A percentile compares a stretch with the other conserved stretches of the same genome.
phyloP scores from a whole-genome alignment of 2,797 vertebrate genomes.

The Florisuga fusca region DNA sequence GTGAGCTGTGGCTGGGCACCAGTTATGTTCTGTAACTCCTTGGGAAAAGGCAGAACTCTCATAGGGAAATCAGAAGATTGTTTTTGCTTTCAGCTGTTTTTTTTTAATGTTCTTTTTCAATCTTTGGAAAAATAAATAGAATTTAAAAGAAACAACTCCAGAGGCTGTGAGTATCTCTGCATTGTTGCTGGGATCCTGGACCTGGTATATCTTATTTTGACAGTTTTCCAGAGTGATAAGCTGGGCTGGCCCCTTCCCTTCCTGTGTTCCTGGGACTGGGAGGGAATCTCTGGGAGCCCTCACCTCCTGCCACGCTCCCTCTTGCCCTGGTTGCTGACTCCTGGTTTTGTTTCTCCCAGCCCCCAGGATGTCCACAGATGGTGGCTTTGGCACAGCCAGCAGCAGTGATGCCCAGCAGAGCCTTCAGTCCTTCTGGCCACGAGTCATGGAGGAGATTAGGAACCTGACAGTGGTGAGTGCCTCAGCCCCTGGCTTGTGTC shows the following conservation, averaged over 20 bases:
- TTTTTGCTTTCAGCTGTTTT: neutral
- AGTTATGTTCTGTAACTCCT: neutral
- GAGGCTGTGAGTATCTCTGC: neutral
- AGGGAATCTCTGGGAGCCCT: neutral
- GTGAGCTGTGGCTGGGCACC: neutral
- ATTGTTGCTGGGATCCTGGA: neutral
- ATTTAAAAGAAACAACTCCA: accelerated
- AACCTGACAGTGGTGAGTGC: conserved; percentile 93
- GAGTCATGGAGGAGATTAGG: conserved; percentile 97
- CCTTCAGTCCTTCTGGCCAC: conserved; percentile 98
- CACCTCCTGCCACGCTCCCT: neutral
- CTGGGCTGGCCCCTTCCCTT: neutral
- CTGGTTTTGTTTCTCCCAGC: conserved; percentile 27
- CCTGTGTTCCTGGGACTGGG: neutral
- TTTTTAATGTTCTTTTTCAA: neutral
- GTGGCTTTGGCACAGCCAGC: conserved; percentile 85
- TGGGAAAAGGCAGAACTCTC: neutral
- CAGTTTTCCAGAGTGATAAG: neutral
- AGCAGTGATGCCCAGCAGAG: conserved; percentile 96
- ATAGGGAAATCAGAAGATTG: neutral
- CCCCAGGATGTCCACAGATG: conserved; percentile 90
- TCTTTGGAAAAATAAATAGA: neutral
- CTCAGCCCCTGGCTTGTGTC: accelerated
- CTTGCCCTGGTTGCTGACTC: accelerated
- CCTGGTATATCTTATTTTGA: neutral